A percentile compares a stretch with the other conserved stretches of the same genome.
Conservation (phyloP, 2,113 vertebrate species). For the Cromileptes altivelis region DNA sequence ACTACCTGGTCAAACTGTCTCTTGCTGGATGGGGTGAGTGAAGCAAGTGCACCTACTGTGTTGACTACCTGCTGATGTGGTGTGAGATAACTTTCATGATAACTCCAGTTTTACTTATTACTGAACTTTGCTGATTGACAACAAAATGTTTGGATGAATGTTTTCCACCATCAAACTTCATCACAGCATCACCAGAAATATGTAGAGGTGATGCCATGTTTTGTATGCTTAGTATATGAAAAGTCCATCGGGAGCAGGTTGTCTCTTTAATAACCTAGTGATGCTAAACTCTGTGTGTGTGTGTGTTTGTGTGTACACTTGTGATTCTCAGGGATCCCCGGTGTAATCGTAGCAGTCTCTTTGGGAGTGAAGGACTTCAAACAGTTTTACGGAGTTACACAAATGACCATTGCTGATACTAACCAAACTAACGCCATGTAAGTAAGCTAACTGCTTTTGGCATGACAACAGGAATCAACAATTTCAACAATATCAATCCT, state of each 20-base stretch:
- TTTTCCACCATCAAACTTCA: neutral
- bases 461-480: neutral
- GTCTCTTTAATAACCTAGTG: neutral
- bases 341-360: conserved; percentile 60
- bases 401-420: conserved; percentile 24
- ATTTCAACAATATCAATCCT: neutral
- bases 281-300: neutral
- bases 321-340: conserved; percentile 73
- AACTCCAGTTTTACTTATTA: neutral
- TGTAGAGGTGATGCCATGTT: neutral
- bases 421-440: conserved; percentile 64
- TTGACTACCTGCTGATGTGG: neutral
- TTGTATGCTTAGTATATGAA: neutral
- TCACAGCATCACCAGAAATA: neutral
- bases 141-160: no score
- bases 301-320: neutral
- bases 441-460: conserved; percentile 13
- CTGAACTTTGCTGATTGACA: neutral
- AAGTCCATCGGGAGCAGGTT: neutral
- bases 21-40: conserved; percentile 82
- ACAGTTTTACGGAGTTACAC: conserved; percentile 66
- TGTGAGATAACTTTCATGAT: neutral
- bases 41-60: neutral
- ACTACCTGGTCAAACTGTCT: conserved; percentile 80
- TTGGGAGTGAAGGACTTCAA: conserved; percentile 46